Evolutionary conservation across 2,888 invertebrate species (phyloP).

Genomic region (Metellina segmentata): DNA sequence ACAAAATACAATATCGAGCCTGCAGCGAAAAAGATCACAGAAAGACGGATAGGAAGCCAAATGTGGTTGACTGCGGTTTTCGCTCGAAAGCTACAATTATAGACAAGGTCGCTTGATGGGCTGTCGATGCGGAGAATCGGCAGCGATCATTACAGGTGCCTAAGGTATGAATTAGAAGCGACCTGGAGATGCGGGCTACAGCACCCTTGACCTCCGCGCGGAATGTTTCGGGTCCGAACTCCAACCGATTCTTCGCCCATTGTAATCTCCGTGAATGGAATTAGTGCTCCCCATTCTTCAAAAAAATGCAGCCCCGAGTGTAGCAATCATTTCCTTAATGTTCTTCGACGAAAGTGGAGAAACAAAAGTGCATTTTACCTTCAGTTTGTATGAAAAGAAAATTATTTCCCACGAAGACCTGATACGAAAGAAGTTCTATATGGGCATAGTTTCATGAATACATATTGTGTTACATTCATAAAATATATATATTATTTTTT

Average conservation of each 20-base stretch:
- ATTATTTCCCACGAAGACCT: too few species aligned
- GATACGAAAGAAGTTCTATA: too few species aligned
- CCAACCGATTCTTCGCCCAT: not conserved
- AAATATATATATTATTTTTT: too few species aligned
- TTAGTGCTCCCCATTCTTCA: too few species aligned
- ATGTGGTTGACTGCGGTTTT: not conserved
- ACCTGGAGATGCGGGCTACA: constrained; percentile 55
- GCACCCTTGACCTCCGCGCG: constrained; percentile 53
- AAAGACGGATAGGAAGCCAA: constrained; percentile 28
- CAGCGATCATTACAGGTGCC: constrained; percentile 47
- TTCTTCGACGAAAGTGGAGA: too few species aligned
- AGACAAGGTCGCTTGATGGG: constrained; percentile 62
- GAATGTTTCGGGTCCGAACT: not conserved
- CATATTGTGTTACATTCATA: too few species aligned
- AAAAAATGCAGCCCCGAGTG: too few species aligned
- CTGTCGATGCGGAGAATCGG: constrained; percentile 62
- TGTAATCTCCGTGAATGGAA: not conserved
- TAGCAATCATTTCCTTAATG: too few species aligned
- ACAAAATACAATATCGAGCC: not conserved
- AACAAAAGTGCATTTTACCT: too few species aligned
- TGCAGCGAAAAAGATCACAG: not conserved
- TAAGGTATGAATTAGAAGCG: constrained; percentile 62
- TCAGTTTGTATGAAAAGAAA: too few species aligned
- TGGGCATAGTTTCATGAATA: too few species aligned
- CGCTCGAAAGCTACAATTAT: constrained; percentile 47